These are phyloP conservation scores for Pelosia muscerda DNA, from an alignment of 2,888 invertebrate genomes.

Conservation along the genomic window DNA sequence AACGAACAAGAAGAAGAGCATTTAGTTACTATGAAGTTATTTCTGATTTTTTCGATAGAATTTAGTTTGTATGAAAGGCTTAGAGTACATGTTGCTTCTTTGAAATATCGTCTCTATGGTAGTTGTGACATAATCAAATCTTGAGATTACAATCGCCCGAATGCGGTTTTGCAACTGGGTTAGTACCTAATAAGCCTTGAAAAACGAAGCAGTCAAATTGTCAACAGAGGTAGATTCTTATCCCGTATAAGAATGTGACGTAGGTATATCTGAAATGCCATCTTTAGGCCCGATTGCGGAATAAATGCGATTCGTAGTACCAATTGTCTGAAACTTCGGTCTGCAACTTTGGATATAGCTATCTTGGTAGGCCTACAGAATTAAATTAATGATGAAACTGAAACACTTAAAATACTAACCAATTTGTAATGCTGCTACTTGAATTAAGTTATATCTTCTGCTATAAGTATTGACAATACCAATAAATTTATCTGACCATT, in stretches of 20 bases:
- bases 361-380: background rate
- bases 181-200: too few species aligned
- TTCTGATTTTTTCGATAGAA: too few species aligned
- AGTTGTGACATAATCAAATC: too few species aligned
- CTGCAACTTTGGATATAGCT: too few species aligned
- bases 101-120: too few species aligned
- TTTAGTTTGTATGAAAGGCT: background rate
- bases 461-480: background rate
- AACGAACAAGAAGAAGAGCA: background rate
- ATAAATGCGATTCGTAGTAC: background rate
- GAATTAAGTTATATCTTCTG: background rate
- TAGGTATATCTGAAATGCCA: background rate
- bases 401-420: background rate
- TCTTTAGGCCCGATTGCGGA: background rate
- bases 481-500: background rate
- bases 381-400: background rate
- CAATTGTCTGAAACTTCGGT: background rate
- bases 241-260: too few species aligned
- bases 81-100: too few species aligned
- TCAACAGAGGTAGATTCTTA: too few species aligned
- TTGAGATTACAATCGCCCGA: too few species aligned
- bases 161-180: too few species aligned
- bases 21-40: background rate
- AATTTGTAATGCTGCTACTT: background rate
- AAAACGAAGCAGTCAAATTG: too few species aligned